These are phyloP conservation scores for Camptogramma bilineatum DNA, from an alignment of 2,888 invertebrate genomes.

Conservation along the genomic window DNA sequence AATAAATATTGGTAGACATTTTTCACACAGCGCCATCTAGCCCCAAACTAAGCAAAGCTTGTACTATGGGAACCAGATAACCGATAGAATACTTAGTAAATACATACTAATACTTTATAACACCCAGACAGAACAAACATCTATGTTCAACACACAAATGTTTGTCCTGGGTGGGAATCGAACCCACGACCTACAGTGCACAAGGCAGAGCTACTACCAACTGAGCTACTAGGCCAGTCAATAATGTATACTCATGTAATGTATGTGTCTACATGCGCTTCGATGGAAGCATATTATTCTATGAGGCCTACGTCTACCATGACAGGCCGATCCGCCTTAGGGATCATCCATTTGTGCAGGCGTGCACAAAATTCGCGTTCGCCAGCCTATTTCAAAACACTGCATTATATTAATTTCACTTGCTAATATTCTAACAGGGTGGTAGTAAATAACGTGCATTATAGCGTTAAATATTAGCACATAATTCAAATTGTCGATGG, in stretches of 20 bases:
- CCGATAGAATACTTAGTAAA: no score
- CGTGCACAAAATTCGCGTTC: not conserved
- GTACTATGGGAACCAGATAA: no score
- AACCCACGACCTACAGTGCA: no score
- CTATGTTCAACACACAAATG: no score
- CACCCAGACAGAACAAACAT: no score
- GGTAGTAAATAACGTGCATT: constrained; percentile 39
- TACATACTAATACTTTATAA: no score
- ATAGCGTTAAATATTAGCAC: constrained; percentile 51
- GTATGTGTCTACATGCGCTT: not conserved
- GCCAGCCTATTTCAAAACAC: constrained; percentile 1
- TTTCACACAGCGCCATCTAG: no score
- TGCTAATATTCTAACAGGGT: constrained; percentile 32
- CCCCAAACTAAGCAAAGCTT: no score
- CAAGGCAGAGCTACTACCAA: no score
- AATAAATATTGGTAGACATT: no score
- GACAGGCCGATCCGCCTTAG: not conserved
- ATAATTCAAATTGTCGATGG: constrained; percentile 55
- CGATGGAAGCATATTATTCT: not conserved
- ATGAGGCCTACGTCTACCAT: not conserved
- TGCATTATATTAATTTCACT: constrained; percentile 30
- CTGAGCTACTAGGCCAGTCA: no score
- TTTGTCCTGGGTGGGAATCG: no score
- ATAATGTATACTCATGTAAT: not conserved
- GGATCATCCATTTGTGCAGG: not conserved